phyloP scores from a whole-genome alignment of 2,113 vertebrate genomes.

The Petrocephalus microphthalmus region DNA sequence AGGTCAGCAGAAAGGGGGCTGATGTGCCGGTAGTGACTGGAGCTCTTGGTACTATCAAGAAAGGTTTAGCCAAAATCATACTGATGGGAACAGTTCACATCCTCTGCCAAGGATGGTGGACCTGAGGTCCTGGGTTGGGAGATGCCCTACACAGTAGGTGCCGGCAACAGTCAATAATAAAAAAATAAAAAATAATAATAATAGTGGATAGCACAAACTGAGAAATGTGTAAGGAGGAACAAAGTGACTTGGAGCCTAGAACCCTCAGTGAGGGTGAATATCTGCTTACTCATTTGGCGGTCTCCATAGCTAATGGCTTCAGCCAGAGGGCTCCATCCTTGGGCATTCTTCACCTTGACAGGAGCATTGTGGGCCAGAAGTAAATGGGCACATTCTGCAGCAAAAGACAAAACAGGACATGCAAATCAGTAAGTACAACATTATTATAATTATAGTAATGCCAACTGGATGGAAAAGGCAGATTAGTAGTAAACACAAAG shows the following conservation, averaged over 20 bases:
- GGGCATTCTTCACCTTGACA: conserved; percentile 99
- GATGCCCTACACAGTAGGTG: no score
- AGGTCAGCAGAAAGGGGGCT: no score
- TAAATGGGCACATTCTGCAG: conserved; percentile 93
- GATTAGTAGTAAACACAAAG: not conserved
- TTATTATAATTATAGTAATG: not conserved
- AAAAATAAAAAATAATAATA: not conserved
- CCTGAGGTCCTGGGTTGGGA: no score
- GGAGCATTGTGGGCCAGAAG: conserved; percentile 98
- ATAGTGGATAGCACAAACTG: conserved; percentile 22
- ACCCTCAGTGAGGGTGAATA: not conserved
- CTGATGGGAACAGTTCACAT: no score
- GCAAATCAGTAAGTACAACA: not conserved
- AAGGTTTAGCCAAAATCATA: no score
- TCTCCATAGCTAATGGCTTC: conserved; percentile 99
- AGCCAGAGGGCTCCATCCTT: conserved; percentile 98
- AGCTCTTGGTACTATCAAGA: no score
- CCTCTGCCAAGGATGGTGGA: no score
- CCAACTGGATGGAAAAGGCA: not conserved
- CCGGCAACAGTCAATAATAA: no score
- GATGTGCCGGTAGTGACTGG: no score
- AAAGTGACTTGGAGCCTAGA: no score
- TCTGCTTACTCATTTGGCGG: conserved; percentile 92
- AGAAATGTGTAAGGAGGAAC: conserved; percentile 32
- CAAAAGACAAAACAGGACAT: conserved; percentile 4